Conservation (phyloP, 2,113 vertebrate species). For the Tor tambroides region DNA sequence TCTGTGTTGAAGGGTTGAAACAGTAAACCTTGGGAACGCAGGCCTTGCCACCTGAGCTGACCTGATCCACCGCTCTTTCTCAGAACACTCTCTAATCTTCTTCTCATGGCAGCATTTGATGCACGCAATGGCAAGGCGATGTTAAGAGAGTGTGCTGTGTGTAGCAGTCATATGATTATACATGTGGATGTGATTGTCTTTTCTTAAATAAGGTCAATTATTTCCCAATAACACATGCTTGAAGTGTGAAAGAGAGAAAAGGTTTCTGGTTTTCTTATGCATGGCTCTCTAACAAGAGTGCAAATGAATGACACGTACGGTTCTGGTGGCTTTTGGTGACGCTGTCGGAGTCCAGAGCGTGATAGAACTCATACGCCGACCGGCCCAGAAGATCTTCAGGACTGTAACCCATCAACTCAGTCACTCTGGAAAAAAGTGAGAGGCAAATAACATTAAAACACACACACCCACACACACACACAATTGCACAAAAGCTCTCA, state of each 20-base stretch:
- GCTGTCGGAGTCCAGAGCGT: constrained; percentile 90
- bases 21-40: constrained; percentile 38
- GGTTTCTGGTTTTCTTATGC: background rate
- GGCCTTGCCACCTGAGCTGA: constrained; percentile 7
- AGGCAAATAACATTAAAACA: background rate
- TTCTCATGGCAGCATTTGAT: background rate
- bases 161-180: constrained; percentile 18
- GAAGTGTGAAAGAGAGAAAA: background rate
- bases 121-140: background rate
- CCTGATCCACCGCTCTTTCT: constrained; percentile 28
- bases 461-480: background rate
- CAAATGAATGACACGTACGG: constrained; percentile 76
- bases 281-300: background rate
- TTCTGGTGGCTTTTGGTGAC: constrained; percentile 97
- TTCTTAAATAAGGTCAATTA: background rate
- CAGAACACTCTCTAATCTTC: constrained; percentile 31
- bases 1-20: constrained; percentile 35
- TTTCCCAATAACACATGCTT: background rate
- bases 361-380: constrained; percentile 95
- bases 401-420: constrained; percentile 91
- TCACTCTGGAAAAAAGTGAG: constrained; percentile 81
- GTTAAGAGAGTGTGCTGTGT: constrained; percentile 12
- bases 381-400: constrained; percentile 93
- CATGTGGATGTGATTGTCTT: constrained; percentile 2
- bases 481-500: background rate